Percentiles rank a stretch among this genome's conserved stretches.
Evolutionary conservation across 2,888 invertebrate genomes (phyloP).

Genomic region (Marronus borbonicus): DNA sequence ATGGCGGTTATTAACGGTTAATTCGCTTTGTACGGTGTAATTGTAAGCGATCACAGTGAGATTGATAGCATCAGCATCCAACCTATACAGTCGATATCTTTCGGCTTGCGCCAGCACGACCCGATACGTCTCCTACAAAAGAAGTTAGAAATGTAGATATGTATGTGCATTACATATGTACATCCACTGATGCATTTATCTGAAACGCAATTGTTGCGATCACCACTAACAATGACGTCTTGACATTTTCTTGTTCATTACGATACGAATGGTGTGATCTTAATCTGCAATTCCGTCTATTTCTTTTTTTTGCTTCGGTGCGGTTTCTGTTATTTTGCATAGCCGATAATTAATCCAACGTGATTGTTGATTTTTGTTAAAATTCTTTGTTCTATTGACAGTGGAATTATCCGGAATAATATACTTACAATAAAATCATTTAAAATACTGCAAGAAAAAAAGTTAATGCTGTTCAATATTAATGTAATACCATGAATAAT

Average conservation of each 20-base stretch:
- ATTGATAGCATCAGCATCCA: slow-evolving; percentile 42
- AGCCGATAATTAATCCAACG: slow-evolving; percentile 12
- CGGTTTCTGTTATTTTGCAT: slow-evolving; percentile 16
- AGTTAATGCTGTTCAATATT: background rate
- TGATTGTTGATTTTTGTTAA: slow-evolving; percentile 36
- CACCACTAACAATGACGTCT: slow-evolving; percentile 41
- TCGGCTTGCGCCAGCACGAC: background rate
- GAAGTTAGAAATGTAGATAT: slow-evolving; percentile 13
- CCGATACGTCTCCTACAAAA: slow-evolving; percentile 28
- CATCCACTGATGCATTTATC: slow-evolving; percentile 8
- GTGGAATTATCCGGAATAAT: slow-evolving; percentile 1
- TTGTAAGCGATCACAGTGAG: slow-evolving; percentile 49
- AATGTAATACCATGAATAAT: background rate
- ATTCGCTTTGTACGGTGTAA: slow-evolving; percentile 47
- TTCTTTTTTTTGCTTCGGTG: slow-evolving; percentile 18
- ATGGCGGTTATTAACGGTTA: slow-evolving; percentile 49
- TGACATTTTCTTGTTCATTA: slow-evolving; percentile 39
- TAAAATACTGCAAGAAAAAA: background rate
- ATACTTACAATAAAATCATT: background rate
- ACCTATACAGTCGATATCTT: background rate
- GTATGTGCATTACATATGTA: background rate
- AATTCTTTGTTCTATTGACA: background rate
- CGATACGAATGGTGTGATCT: slow-evolving; percentile 22
- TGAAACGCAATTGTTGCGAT: slow-evolving; percentile 32
- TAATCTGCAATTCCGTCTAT: slow-evolving; percentile 30